Evolutionary conservation across 1,140 invertebrate genomes (phyloP).

Genomic region (Nephotettix cincticeps): DNA sequence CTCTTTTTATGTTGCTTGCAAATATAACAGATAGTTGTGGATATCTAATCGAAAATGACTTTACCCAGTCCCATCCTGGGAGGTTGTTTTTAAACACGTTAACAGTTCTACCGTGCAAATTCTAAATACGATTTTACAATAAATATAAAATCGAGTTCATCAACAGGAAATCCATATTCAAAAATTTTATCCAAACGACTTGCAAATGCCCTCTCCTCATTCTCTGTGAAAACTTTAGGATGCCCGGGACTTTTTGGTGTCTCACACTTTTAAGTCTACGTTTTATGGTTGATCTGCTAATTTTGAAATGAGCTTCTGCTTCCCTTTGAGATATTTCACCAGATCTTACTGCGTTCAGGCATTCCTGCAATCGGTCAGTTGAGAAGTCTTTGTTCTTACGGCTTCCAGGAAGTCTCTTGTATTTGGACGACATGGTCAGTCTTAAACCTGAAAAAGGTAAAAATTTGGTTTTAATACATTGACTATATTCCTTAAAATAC

Average conservation of each 20-base stretch:
- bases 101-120: conserved; percentile 2
- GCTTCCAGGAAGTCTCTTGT: not conserved
- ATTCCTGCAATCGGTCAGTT: not conserved
- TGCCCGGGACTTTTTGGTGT: too few relatives aligned
- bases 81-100: conserved; percentile 40
- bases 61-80: conserved; percentile 40
- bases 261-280: too few relatives aligned
- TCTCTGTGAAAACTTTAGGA: not conserved
- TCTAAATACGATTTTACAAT: not conserved
- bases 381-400: not conserved
- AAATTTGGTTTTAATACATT: too few relatives aligned
- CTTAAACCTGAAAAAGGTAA: too few relatives aligned
- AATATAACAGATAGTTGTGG: conserved; percentile 34
- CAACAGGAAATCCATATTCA: not conserved
- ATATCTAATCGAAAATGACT: conserved; percentile 40
- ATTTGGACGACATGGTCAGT: not conserved
- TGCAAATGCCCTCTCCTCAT: not conserved
- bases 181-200: not conserved
- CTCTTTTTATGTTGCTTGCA: conserved; percentile 41
- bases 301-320: too few relatives aligned
- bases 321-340: too few relatives aligned
- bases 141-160: not conserved
- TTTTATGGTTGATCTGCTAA: too few relatives aligned
- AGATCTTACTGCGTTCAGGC: too few relatives aligned
- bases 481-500: too few relatives aligned